Base-by-base conservation (phyloP, 2,888 invertebrate species). In the Parthenolecanium corni region DNA sequence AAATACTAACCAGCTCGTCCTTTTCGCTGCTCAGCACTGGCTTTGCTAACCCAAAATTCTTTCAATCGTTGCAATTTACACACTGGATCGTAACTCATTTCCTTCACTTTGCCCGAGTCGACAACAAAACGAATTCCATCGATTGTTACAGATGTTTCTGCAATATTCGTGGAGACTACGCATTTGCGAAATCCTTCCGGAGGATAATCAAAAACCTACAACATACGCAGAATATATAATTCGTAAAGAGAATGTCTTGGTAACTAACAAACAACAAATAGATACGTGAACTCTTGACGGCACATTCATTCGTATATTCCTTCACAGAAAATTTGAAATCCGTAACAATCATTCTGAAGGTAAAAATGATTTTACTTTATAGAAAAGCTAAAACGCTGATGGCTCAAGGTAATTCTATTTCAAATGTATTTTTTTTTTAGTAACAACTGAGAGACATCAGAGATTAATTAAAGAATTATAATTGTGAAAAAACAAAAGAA, bases 91-190 rank as follows among this genome's bases (percentile, higher is more conserved):
- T 91, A 97, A 70, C 86, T 91, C 92, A 97, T 96, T 76, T 96
- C 90, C 76, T 96, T 96, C 0, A 83, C 79, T 79, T 93, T 95
- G 25, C 98, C 97, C 2, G 95, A 95, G 74, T 98, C 97, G 0
- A 90, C 82, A 0, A 98, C 97, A 75, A 98, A 98, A 70, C 97
- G 79, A 61, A 98, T 88, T 0, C 97, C 97, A 73, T 98, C 98
- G 62, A 98, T 96, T 0, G 98, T 98, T 3, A 98, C 86, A 0
- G 96, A 96, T 0, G 98, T 98, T 77, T 98, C 98, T 0, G 98
- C 96, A 64, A 98, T 97, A 72, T 98, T 98, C 1, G 98, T 98
- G 0, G 95, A 91, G 1, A 98, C 84, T 65, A 98, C 92, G 73
- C 96, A 97, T 73, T 98, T 98, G 61, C 98, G 80, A 2, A 92